Evolutionary conservation across 2,113 vertebrate species (phyloP).

Genomic region (Trachemys scripta): DNA sequence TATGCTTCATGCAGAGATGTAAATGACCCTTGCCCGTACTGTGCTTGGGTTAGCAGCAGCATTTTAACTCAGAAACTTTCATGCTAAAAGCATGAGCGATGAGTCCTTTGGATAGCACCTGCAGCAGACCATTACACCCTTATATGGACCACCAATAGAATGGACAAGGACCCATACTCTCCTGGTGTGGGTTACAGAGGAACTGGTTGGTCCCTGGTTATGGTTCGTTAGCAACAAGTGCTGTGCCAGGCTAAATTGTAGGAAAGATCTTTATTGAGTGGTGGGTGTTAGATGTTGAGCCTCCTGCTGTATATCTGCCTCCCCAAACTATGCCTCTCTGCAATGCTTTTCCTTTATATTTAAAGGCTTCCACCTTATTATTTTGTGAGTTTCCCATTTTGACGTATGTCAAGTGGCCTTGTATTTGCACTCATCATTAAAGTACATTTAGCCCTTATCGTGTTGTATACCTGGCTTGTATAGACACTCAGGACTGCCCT

Average conservation of each 20-base stretch:
- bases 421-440: not conserved
- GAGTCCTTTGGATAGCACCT: not conserved
- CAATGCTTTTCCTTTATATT: too few species aligned
- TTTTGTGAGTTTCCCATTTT: too few species aligned
- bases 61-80: not conserved
- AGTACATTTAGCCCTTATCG: not conserved
- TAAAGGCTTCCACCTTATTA: too few species aligned
- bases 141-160: not conserved
- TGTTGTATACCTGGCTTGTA: not conserved
- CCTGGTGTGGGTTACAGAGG: accelerated
- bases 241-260: not conserved
- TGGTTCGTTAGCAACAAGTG: not conserved
- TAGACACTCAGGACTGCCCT: not conserved
- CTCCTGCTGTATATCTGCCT: too few species aligned
- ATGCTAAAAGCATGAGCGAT: not conserved
- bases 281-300: too few species aligned
- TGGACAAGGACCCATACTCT: not conserved
- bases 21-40: not conserved
- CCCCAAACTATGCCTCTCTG: too few species aligned
- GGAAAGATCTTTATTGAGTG: too few species aligned
- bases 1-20: accelerated
- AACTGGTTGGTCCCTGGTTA: not conserved
- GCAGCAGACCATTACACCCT: accelerated
- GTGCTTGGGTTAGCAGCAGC: not conserved
- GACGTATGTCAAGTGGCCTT: not conserved